These are phyloP conservation scores for Azemiops feae DNA, from an alignment of 2,113 vertebrate species.

Conservation along the genomic window DNA sequence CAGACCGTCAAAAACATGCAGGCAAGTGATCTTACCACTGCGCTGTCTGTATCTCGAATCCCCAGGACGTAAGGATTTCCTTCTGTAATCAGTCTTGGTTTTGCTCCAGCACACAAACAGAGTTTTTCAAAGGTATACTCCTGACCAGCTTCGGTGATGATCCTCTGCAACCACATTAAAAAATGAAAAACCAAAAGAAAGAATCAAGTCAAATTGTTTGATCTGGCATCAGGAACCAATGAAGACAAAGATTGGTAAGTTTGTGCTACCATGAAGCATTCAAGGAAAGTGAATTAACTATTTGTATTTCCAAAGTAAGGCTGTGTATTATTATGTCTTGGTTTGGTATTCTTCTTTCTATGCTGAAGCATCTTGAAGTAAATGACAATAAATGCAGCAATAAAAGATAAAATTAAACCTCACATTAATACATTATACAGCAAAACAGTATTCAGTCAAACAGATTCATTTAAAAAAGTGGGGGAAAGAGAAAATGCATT, in stretches of 20 bases:
- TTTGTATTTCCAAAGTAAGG: not conserved
- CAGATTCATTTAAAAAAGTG: not conserved
- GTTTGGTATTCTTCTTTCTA: not conserved
- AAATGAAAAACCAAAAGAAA: not conserved
- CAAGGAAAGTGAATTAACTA: not conserved
- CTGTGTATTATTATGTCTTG: not conserved
- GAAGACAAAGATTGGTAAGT: not conserved
- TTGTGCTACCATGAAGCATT: not conserved
- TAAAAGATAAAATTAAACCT: not conserved
- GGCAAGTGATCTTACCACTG: conserved; percentile 73
- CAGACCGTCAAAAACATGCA: not conserved
- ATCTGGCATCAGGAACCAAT: not conserved
- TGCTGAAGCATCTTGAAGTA: not conserved
- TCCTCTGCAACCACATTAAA: conserved; percentile 67
- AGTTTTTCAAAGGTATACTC: conserved; percentile 81
- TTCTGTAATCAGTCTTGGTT: conserved; percentile 82
- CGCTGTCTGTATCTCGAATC: conserved; percentile 96
- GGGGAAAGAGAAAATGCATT: not conserved
- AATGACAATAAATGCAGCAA: not conserved
- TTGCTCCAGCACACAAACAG: conserved; percentile 89
- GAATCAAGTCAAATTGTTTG: no score
- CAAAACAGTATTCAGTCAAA: not conserved
- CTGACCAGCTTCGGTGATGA: conserved; percentile 80
- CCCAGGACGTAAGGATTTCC: conserved; percentile 85
- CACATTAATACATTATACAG: not conserved